Evolutionary conservation across 1,140 invertebrate genomes (phyloP).

Genomic region (Yoshiicerus persimilis): DNA sequence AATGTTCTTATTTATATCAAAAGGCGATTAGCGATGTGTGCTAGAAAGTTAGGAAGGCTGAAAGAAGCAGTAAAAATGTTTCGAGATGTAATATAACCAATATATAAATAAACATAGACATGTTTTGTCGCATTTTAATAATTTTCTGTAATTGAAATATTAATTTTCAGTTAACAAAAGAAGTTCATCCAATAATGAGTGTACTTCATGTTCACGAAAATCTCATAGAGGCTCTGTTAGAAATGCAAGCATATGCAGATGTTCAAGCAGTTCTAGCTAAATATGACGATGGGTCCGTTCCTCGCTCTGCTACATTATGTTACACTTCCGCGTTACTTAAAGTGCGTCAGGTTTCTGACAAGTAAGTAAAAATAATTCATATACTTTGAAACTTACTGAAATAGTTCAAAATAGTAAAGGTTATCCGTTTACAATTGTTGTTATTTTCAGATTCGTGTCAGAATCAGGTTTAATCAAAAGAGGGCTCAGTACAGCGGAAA

Average conservation of each 20-base stretch:
- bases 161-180: constrained; percentile 77
- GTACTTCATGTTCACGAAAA: constrained; percentile 97
- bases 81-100: constrained; percentile 69
- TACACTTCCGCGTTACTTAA: constrained; percentile 95
- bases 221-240: constrained; percentile 90
- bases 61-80: constrained; percentile 98
- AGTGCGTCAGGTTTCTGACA: constrained; percentile 88
- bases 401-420: background rate
- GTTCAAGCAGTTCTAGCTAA: constrained; percentile 93
- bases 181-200: constrained; percentile 94
- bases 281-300: constrained; percentile 93
- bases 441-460: constrained; percentile 57
- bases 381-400: background rate
- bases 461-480: constrained; percentile 63
- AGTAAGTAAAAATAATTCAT: constrained; percentile 59
- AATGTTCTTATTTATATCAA: constrained; percentile 96
- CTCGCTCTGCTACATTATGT: constrained; percentile 95
- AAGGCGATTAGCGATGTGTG: constrained; percentile 93
- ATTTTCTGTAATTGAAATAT: background rate
- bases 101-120: background rate
- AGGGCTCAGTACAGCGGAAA: constrained; percentile 83
- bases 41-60: constrained; percentile 85
- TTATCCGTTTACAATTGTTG: background rate
- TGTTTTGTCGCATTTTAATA: background rate
- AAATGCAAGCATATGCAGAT: constrained; percentile 96